A percentile compares a stretch with the other conserved stretches of the same genome.
phyloP scores from a whole-genome alignment of 2,797 vertebrate species.

The Dryobates pubescens region DNA sequence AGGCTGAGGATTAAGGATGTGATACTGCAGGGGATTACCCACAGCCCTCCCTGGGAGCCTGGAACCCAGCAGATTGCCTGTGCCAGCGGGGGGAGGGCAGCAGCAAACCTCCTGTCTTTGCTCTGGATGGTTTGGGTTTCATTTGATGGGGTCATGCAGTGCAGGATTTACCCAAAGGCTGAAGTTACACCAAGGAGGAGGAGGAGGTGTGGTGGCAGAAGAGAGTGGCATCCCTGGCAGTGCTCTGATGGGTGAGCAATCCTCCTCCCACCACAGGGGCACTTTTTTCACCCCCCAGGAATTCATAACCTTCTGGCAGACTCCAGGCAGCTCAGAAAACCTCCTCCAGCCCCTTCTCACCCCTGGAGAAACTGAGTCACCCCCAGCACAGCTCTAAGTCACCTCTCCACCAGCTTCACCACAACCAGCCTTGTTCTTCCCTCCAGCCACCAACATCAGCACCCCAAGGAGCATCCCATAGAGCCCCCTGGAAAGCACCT shows the following conservation, averaged over 20 bases:
- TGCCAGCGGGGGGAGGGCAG: neutral
- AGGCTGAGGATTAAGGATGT: neutral
- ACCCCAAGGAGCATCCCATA: neutral
- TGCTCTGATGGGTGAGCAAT: rapidly evolving
- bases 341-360: neutral
- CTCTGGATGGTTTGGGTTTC: neutral
- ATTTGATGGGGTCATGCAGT: neutral
- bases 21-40: neutral
- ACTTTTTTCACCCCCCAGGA: neutral
- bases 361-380: neutral
- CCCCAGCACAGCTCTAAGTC: rapidly evolving
- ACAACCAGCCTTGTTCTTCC: neutral
- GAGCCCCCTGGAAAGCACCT: too few relatives aligned
- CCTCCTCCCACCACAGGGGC: neutral
- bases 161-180: neutral
- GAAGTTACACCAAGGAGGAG: neutral
- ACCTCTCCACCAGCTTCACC: rapidly evolving
- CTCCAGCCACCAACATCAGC: neutral
- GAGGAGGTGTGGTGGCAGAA: rapidly evolving
- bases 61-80: neutral
- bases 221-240: rapidly evolving
- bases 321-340: neutral
- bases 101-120: neutral
- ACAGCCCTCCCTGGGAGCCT: neutral
- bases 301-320: neutral